A percentile compares a stretch with the other conserved stretches of the same genome.
phyloP scores from a whole-genome alignment of 2,113 vertebrate species.

The Propithecus coquereli region DNA sequence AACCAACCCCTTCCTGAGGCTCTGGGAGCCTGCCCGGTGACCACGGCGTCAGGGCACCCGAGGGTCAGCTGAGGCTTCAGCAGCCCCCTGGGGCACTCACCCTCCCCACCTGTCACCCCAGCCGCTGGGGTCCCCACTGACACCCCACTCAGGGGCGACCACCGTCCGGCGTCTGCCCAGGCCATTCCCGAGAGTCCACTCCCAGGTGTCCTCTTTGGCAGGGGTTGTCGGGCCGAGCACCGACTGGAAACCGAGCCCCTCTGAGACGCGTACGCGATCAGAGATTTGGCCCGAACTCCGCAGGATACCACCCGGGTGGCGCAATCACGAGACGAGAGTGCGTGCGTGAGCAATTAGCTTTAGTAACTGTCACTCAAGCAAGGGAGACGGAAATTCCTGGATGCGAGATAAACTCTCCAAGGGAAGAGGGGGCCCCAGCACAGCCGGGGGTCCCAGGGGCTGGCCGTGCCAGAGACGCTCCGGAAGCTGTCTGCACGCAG shows the following conservation, averaged over 20 bases:
- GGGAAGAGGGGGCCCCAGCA: background rate
- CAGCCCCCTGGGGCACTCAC: rapidly evolving
- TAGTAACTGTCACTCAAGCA: background rate
- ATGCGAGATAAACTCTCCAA: background rate
- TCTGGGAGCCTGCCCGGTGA: rapidly evolving
- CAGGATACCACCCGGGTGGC: rapidly evolving
- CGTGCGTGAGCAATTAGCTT: background rate
- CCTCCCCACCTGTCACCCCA: background rate
- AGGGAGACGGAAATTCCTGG: background rate
- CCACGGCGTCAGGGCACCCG: rapidly evolving
- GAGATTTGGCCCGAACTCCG: background rate
- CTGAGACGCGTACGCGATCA: rapidly evolving
- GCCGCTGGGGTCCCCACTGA: background rate
- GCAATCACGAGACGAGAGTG: background rate
- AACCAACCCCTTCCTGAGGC: rapidly evolving
- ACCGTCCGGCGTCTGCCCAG: background rate
- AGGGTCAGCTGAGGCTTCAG: rapidly evolving
- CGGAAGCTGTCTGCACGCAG: rapidly evolving
- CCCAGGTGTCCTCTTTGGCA: background rate
- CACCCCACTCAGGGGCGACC: too few species aligned
- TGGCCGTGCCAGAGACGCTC: rapidly evolving
- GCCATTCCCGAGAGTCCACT: rapidly evolving
- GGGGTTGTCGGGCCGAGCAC: rapidly evolving
- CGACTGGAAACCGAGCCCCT: background rate
- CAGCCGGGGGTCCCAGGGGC: background rate